These are phyloP conservation scores for Leucophenga montana DNA, from an alignment of 2,888 invertebrate species.

Conservation along the genomic window DNA sequence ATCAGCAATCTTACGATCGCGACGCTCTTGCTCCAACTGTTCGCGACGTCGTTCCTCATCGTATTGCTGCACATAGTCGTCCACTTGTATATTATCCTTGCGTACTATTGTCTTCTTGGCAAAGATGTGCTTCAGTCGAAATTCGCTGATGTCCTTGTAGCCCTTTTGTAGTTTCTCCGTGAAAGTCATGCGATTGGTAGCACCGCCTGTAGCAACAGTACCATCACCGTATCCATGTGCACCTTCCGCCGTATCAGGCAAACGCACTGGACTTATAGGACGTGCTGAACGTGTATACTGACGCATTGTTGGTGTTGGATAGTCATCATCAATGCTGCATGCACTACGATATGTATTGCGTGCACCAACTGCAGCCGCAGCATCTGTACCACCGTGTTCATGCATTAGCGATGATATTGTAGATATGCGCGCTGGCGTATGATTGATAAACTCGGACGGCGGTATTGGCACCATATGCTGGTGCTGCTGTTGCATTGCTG, in stretches of 20 bases:
- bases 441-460: slow-evolving; percentile 64
- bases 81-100: slow-evolving; percentile 66
- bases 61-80: slow-evolving; percentile 65
- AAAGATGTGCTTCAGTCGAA: slow-evolving; percentile 68
- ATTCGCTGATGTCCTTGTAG: slow-evolving; percentile 69
- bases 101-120: slow-evolving; percentile 66
- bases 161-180: slow-evolving; percentile 65
- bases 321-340: slow-evolving; percentile 65
- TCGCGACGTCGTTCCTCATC: slow-evolving; percentile 59
- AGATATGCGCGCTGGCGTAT: slow-evolving; percentile 69
- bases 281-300: slow-evolving; percentile 41
- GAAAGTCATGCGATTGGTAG: slow-evolving; percentile 51
- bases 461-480: slow-evolving; percentile 36
- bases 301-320: slow-evolving; percentile 50
- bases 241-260: slow-evolving; percentile 29
- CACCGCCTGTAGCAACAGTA: slow-evolving; percentile 25
- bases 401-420: slow-evolving; percentile 70
- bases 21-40: slow-evolving; percentile 51
- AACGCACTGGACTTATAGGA: slow-evolving; percentile 55
- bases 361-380: slow-evolving; percentile 10
- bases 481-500: background rate
- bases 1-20: slow-evolving; percentile 60
- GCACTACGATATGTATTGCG: slow-evolving; percentile 61
- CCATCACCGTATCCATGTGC: background rate
- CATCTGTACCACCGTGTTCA: slow-evolving; percentile 38